These are phyloP conservation scores for Dendrocopos noguchii DNA, from an alignment of 2,113 vertebrate species.

Conservation along the genomic window DNA sequence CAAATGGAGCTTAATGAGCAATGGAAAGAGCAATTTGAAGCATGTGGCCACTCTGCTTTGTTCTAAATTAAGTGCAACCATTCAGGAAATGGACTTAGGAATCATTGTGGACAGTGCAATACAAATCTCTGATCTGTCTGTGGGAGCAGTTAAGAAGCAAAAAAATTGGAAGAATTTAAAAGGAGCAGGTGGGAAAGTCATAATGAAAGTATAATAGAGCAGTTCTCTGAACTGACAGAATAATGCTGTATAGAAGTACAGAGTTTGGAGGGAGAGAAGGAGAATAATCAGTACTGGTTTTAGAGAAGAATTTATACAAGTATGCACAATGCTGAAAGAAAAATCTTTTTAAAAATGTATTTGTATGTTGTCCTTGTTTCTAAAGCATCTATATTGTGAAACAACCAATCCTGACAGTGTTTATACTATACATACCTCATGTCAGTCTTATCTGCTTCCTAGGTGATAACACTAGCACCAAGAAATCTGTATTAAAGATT, in stretches of 20 bases:
- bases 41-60: background rate
- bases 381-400: background rate
- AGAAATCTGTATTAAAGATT: background rate
- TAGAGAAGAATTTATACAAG: background rate
- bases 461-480: background rate
- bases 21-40: conserved; percentile 10
- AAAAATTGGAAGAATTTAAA: conserved; percentile 3
- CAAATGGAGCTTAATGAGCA: conserved; percentile 21
- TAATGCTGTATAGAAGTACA: background rate
- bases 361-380: background rate
- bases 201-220: background rate
- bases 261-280: background rate
- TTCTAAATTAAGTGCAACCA: conserved; percentile 28
- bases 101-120: background rate
- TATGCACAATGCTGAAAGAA: background rate
- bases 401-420: background rate
- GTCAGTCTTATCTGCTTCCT: background rate
- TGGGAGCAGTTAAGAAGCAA: conserved; percentile 11
- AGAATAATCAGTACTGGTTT: background rate
- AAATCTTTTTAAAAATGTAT: background rate
- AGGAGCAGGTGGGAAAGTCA: background rate
- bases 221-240: background rate
- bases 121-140: background rate
- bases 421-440: accelerated
- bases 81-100: conserved; percentile 9